Conservation (phyloP, 2,797 vertebrate genomes). For the Semotilus atromaculatus region DNA sequence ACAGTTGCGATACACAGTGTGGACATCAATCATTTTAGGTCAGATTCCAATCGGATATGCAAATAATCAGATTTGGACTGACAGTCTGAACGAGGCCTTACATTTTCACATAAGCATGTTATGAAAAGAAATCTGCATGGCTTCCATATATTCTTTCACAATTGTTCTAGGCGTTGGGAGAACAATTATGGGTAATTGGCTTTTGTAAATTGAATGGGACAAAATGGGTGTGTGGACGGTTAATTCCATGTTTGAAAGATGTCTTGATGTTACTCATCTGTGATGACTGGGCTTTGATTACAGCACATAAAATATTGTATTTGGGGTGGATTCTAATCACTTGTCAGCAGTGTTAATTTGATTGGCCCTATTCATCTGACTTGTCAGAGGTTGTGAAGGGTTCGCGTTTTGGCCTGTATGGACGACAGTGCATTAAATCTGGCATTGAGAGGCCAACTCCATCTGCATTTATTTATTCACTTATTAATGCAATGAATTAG, state of each 20-base stretch:
- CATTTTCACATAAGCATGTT: neutral
- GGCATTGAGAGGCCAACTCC: slow-evolving; percentile 61
- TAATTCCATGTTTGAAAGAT: slow-evolving; percentile 23
- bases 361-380: slow-evolving; percentile 26
- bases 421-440: slow-evolving; percentile 60
- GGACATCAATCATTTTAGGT: too few relatives aligned
- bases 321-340: slow-evolving; percentile 27
- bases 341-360: slow-evolving; percentile 27
- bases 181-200: slow-evolving; percentile 26
- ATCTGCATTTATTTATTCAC: slow-evolving; percentile 75
- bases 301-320: neutral
- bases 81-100: too few relatives aligned
- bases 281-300: slow-evolving; percentile 13
- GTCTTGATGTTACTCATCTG: neutral
- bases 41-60: too few relatives aligned
- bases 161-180: neutral
- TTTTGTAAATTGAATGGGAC: slow-evolving; percentile 8
- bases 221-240: neutral
- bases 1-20: too few relatives aligned
- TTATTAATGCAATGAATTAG: slow-evolving; percentile 75
- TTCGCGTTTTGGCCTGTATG: slow-evolving; percentile 21
- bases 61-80: too few relatives aligned
- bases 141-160: slow-evolving; percentile 4
- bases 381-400: slow-evolving; percentile 33
- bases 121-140: neutral